A percentile compares a stretch with the other conserved stretches of the same genome.
Conservation (phyloP, 2,797 vertebrate species). For the Manis pentadactyla region DNA sequence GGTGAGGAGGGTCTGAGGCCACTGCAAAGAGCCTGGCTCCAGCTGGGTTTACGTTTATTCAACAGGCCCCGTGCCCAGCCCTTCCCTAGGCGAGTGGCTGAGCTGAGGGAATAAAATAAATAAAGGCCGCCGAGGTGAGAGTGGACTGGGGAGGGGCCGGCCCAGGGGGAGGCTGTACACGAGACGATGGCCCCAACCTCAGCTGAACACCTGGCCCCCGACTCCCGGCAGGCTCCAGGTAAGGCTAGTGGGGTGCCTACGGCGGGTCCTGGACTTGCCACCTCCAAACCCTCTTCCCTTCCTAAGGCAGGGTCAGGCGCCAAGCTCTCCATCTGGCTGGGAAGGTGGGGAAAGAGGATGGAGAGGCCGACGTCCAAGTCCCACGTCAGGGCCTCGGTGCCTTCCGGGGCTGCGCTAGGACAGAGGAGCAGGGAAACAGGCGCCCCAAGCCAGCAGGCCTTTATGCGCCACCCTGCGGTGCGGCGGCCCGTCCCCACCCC, state of each 20-base stretch:
- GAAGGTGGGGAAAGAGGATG: not conserved
- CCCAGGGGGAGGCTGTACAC: accelerated
- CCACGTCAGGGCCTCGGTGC: not conserved
- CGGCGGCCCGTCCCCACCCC: not conserved
- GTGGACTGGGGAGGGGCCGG: not conserved
- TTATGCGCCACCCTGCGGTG: slow-evolving; percentile 72
- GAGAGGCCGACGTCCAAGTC: not conserved
- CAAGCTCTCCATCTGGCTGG: not conserved
- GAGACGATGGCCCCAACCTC: not conserved
- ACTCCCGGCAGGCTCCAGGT: not conserved
- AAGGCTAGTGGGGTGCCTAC: not conserved
- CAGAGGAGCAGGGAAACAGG: slow-evolving; percentile 69
- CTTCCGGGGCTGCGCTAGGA: not conserved
- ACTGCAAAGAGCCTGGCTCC: not conserved
- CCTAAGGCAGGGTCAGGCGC: not conserved
- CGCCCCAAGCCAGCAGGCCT: slow-evolving; percentile 73
- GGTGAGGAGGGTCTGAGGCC: not conserved
- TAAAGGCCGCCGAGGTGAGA: slow-evolving; percentile 66
- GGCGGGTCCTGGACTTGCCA: not conserved
- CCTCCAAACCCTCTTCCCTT: not conserved
- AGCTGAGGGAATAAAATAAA: slow-evolving; percentile 63
- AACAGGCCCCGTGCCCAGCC: slow-evolving; percentile 59
- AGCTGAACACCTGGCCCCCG: not conserved
- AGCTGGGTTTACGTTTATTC: slow-evolving; percentile 73
- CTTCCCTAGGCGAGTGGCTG: not conserved